Evolutionary conservation across 2,797 vertebrate genomes (phyloP), one percentile per base, ranked within the genome.

Genomic region (Eurystomus glaucurus): DNA sequence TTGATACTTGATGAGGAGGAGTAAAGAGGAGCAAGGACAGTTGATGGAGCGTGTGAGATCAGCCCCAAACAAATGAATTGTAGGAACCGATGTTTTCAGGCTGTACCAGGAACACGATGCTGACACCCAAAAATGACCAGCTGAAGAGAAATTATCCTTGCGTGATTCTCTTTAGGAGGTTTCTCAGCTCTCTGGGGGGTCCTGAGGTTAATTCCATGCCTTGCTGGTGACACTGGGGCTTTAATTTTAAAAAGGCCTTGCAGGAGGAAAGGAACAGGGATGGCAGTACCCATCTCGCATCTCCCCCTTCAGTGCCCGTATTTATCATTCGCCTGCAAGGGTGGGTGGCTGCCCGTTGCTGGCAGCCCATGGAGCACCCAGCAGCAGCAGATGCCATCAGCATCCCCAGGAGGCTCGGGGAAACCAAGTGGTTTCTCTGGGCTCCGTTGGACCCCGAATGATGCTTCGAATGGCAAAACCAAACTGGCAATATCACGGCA

Each of bases 41-140:
- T 5, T 28, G 82, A 39, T 51, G 75, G 64, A 87, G 21, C 0
- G 0, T 3, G 11, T 1, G 9, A 1, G 0, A 11, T 31, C 1
- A 3, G 48, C 33, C 7, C 0, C 69, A 7, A 52, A 7, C 18
- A 71, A 41, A 28, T 1, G 0, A 51, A 46, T 57, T 0, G 0
- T 9, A n/a, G 79, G 43, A 81, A 69, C 9, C 2, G 2, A 1
- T 8, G 6, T 19, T 35, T 61, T 41, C 26, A 39, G 26, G 25
- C 19, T 54, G 17, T 52, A 41, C 54, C 82, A 55, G 58, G 37
- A 90, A 39, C 6, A 19, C 1, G 45, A 26, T 54, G 70, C 76
- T 71, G 65, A 28, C 39, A 64, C 18, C 39, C 52, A 79, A 81
- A 79, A 66, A 51, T 8, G 17, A 33, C 70, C 62, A 77, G 23